These are phyloP conservation scores for Centrocercus urophasianus DNA, from an alignment of 2,113 vertebrate species.

Conservation along the genomic window DNA sequence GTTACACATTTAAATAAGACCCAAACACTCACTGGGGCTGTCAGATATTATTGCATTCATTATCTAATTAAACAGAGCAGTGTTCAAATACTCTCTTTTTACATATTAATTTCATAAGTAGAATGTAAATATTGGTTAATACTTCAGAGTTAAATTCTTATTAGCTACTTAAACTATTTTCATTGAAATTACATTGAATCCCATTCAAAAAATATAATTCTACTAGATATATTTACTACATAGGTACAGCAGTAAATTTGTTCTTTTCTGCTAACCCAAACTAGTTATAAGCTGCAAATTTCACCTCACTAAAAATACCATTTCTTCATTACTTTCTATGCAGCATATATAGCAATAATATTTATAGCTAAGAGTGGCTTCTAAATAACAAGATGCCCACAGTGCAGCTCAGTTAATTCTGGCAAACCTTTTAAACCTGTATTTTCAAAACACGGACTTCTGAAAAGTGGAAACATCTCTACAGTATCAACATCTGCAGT, in stretches of 20 bases:
- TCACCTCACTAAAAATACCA: background rate
- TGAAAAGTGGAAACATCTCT: background rate
- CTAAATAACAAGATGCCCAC: background rate
- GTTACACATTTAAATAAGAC: background rate
- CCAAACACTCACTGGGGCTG: background rate
- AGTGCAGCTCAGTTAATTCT: background rate
- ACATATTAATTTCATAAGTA: background rate
- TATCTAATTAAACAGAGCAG: background rate
- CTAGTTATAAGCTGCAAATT: background rate
- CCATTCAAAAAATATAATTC: background rate
- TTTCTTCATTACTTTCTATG: background rate
- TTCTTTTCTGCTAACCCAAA: background rate
- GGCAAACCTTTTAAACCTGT: background rate
- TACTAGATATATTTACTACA: background rate
- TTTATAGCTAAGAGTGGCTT: background rate
- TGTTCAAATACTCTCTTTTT: background rate
- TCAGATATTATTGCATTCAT: background rate
- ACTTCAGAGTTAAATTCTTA: background rate
- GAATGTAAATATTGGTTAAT: background rate
- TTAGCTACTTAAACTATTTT: background rate
- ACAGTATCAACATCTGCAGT: background rate
- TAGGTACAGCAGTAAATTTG: background rate
- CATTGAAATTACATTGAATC: background rate
- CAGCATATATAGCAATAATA: background rate
- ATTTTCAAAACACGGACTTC: background rate